Conservation (phyloP, 2,888 invertebrate species). For the Dusona sp. region DNA sequence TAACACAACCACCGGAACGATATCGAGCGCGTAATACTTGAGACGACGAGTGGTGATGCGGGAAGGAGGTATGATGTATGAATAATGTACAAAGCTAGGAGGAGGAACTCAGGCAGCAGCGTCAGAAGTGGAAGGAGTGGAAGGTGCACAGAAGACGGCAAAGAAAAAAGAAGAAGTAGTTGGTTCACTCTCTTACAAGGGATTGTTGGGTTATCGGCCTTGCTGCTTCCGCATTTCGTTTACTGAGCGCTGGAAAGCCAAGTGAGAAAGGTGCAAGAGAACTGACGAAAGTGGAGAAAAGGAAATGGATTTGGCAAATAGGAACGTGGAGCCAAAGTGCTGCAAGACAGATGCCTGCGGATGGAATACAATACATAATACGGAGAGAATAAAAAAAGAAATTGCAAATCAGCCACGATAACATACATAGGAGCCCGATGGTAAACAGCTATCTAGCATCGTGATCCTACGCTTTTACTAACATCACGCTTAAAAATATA, state of each 20-base stretch:
- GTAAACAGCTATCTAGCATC: constrained; percentile 69
- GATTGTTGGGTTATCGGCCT: constrained; percentile 63
- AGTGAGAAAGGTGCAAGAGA: constrained; percentile 40
- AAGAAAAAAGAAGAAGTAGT: constrained; percentile 37
- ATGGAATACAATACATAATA: constrained; percentile 64
- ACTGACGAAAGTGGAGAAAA: constrained; percentile 37
- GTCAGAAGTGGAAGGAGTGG: constrained; percentile 49
- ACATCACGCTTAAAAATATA: not conserved
- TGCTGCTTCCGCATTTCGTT: constrained; percentile 46
- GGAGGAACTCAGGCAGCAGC: constrained; percentile 39
- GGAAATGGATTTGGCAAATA: constrained; percentile 42
- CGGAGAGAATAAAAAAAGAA: constrained; percentile 72
- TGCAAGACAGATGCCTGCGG: constrained; percentile 9
- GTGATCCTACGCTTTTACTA: not conserved
- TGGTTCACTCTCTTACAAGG: constrained; percentile 30
- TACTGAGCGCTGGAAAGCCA: constrained; percentile 32
- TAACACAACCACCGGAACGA: constrained; percentile 54
- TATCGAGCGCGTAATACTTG: constrained; percentile 72
- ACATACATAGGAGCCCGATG: constrained; percentile 66
- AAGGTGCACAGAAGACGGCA: constrained; percentile 57
- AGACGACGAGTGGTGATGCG: constrained; percentile 73
- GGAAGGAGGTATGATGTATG: constrained; percentile 73
- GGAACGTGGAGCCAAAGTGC: constrained; percentile 31
- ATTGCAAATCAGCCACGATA: constrained; percentile 72
- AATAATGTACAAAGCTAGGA: constrained; percentile 74